Percentiles rank a stretch among this genome's conserved stretches.
Conservation (phyloP, 2,113 vertebrate species). For the Regulus satrapa region DNA sequence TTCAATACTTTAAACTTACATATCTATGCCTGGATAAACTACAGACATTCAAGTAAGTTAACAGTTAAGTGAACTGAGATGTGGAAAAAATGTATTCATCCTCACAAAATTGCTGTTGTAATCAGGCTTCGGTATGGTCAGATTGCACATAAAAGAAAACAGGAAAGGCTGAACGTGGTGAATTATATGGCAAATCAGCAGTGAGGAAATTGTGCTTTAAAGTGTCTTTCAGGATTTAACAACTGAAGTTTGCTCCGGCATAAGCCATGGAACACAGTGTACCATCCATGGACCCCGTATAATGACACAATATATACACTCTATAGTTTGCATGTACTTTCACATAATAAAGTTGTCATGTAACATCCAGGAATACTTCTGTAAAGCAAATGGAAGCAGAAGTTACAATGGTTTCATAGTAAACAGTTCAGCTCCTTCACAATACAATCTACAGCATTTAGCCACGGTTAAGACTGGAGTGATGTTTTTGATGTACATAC, state of each 20-base stretch:
- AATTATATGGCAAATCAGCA: slow-evolving; percentile 45
- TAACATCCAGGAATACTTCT: slow-evolving; percentile 69
- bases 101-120: slow-evolving; percentile 42
- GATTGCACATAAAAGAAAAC: slow-evolving; percentile 17
- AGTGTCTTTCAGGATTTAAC: slow-evolving; percentile 61
- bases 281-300: slow-evolving; percentile 46
- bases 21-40: slow-evolving; percentile 53
- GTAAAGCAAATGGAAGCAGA: slow-evolving; percentile 70
- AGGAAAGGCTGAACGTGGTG: slow-evolving; percentile 37
- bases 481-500: slow-evolving; percentile 22
- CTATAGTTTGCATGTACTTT: slow-evolving; percentile 71
- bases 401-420: slow-evolving; percentile 61
- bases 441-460: slow-evolving; percentile 64
- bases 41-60: slow-evolving; percentile 63
- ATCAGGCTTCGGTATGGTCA: slow-evolving; percentile 36
- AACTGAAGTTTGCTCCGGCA: slow-evolving; percentile 55
- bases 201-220: slow-evolving; percentile 78
- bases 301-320: slow-evolving; percentile 73
- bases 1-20: slow-evolving; percentile 43
- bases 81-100: slow-evolving; percentile 1
- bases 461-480: slow-evolving; percentile 70
- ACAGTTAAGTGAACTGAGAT: slow-evolving; percentile 37
- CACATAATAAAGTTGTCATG: slow-evolving; percentile 50
- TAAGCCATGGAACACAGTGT: slow-evolving; percentile 54
- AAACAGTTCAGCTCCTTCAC: slow-evolving; percentile 64